These are phyloP conservation scores for Thelaira solivaga DNA, from an alignment of 2,888 invertebrate genomes.

Conservation along the genomic window DNA sequence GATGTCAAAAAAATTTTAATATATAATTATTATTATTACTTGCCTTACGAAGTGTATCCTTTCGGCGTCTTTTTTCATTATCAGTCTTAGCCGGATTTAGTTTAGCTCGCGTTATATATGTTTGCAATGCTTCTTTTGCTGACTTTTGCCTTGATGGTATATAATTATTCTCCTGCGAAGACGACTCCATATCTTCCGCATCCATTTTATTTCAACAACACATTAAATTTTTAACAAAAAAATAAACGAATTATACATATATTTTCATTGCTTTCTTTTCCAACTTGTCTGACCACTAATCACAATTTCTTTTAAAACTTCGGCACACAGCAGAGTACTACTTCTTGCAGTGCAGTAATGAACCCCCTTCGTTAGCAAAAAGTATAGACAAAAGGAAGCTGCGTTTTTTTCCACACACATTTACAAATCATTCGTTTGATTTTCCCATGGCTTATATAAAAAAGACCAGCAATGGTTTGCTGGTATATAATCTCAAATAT, in stretches of 20 bases:
- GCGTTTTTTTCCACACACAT: conserved; percentile 59
- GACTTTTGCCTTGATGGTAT: conserved; percentile 51
- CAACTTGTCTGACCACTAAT: conserved; percentile 62
- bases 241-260: not conserved
- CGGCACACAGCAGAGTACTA: conserved; percentile 35
- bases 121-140: conserved; percentile 66
- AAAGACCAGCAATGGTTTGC: conserved; percentile 6
- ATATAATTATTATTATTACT: conserved; percentile 58
- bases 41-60: conserved; percentile 75
- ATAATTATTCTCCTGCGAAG: conserved; percentile 49
- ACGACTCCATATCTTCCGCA: conserved; percentile 57
- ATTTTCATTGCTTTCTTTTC: conserved; percentile 3
- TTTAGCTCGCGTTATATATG: conserved; percentile 75
- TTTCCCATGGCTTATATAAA: conserved; percentile 53
- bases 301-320: conserved; percentile 49
- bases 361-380: conserved; percentile 56
- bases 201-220: conserved; percentile 46
- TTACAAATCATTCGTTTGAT: conserved; percentile 47
- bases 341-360: conserved; percentile 54
- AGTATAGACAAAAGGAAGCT: conserved; percentile 59
- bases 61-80: conserved; percentile 74
- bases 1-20: not conserved
- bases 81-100: conserved; percentile 74
- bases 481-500: not conserved
- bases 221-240: not conserved